phyloP scores from a whole-genome alignment of 37 sponge, comb jelly and placozoan genomes.

The Cliona cf. orientalis region DNA sequence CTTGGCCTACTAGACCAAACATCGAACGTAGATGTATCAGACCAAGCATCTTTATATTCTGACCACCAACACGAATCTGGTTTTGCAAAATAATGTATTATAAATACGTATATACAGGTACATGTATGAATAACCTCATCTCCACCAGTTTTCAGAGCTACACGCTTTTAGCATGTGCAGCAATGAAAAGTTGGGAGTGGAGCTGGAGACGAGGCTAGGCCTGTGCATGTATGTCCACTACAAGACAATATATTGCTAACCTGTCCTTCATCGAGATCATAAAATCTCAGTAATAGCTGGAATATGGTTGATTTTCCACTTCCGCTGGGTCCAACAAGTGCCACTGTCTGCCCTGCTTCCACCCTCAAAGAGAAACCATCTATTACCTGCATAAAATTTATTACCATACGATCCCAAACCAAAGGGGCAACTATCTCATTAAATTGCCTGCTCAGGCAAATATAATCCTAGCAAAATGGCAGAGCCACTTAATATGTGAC shows the following conservation, averaged over 20 bases:
- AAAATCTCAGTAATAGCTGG: conserved; percentile 61
- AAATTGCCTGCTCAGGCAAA: too few relatives aligned
- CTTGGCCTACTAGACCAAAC: conserved; percentile 88
- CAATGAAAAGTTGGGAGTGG: too few relatives aligned
- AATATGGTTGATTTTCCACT: conserved; percentile 61
- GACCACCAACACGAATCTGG: conserved; percentile 52
- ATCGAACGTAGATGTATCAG: conserved; percentile 68
- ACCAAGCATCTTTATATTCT: conserved; percentile 56
- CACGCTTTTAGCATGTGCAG: too few relatives aligned
- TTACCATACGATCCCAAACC: too few relatives aligned
- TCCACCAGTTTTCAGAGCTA: too few relatives aligned
- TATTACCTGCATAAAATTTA: conserved; percentile 52
- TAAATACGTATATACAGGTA: neutral
- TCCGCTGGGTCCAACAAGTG: conserved; percentile 74
- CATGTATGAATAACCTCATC: too few relatives aligned
- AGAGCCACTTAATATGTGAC: too few relatives aligned
- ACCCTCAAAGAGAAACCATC: conserved; percentile 37
- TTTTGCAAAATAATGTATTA: neutral
- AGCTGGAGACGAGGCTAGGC: too few relatives aligned
- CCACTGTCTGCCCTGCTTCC: conserved; percentile 59
- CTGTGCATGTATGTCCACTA: too few relatives aligned
- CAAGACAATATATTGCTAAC: conserved; percentile 34
- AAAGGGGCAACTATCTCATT: neutral
- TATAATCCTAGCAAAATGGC: too few relatives aligned
- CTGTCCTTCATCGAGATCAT: conserved; percentile 44